Evolutionary conservation across 2,888 invertebrate species (phyloP).

Genomic region (Julus scanicus): DNA sequence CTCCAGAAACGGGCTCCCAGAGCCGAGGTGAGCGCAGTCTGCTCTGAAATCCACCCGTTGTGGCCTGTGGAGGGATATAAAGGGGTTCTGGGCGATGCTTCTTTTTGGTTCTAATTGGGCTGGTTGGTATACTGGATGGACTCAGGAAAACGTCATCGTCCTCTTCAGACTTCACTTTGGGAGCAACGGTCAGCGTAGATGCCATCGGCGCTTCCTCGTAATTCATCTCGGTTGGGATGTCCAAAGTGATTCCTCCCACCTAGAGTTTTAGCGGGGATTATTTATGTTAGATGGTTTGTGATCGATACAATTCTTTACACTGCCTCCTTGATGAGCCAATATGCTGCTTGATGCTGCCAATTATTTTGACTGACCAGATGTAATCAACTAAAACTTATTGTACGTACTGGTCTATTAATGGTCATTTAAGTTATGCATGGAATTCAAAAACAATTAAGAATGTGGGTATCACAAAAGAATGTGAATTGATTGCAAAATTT

Average conservation of each 20-base stretch:
- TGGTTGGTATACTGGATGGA: constrained; percentile 75
- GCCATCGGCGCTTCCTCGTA: constrained; percentile 34
- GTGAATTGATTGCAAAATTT: too few relatives aligned
- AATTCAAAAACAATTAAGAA: too few relatives aligned
- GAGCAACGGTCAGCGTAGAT: not conserved
- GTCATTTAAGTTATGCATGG: too few relatives aligned
- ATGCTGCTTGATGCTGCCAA: too few relatives aligned
- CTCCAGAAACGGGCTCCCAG: constrained; percentile 61
- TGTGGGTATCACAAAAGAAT: too few relatives aligned
- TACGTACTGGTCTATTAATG: too few relatives aligned
- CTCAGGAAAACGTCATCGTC: constrained; percentile 82
- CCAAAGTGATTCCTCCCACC: not conserved
- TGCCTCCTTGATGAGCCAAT: not conserved
- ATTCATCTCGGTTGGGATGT: constrained; percentile 12
- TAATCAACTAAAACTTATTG: too few relatives aligned
- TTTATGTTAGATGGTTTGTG: not conserved
- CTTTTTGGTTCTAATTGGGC: constrained; percentile 64
- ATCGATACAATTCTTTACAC: not conserved
- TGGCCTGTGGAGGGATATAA: constrained; percentile 67
- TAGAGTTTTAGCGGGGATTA: not conserved
- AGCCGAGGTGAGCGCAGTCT: constrained; percentile 69
- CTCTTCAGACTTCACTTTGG: constrained; percentile 65
- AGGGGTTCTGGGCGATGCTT: constrained; percentile 67
- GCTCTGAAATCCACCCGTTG: constrained; percentile 70
- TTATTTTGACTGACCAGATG: too few relatives aligned